phyloP scores from a whole-genome alignment of 2,113 vertebrate genomes.

The Lagenorhynchus albirostris region DNA sequence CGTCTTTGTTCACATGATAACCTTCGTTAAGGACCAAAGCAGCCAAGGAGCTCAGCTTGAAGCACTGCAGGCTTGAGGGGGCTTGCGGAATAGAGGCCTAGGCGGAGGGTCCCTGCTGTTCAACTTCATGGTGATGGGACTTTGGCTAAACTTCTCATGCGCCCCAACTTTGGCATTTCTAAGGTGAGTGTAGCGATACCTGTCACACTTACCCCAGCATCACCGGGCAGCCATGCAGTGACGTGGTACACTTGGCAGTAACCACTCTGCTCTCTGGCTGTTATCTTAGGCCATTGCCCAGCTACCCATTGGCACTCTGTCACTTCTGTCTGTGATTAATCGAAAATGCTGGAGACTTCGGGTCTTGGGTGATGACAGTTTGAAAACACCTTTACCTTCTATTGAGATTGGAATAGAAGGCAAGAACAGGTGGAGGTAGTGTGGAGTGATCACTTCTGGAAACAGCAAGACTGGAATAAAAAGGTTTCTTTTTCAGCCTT shows the following conservation, averaged over 20 bases:
- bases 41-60: neutral
- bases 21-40: neutral
- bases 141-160: neutral
- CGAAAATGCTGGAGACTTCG: neutral
- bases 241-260: too few relatives aligned
- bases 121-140: neutral
- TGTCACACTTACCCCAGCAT: neutral
- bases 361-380: neutral
- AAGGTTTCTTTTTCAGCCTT: neutral
- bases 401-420: constrained; percentile 1
- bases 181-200: neutral
- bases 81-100: neutral
- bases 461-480: neutral
- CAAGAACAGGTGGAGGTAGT: neutral
- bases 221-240: neutral
- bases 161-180: neutral
- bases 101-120: neutral
- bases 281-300: neutral
- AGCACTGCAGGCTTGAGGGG: neutral
- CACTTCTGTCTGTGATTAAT: neutral
- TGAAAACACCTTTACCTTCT: constrained; percentile 42
- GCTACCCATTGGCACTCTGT: neutral
- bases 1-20: neutral
- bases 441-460: neutral
- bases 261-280: neutral